Conservation (phyloP, 2,113 vertebrate genomes). For the Siniperca chuatsi region DNA sequence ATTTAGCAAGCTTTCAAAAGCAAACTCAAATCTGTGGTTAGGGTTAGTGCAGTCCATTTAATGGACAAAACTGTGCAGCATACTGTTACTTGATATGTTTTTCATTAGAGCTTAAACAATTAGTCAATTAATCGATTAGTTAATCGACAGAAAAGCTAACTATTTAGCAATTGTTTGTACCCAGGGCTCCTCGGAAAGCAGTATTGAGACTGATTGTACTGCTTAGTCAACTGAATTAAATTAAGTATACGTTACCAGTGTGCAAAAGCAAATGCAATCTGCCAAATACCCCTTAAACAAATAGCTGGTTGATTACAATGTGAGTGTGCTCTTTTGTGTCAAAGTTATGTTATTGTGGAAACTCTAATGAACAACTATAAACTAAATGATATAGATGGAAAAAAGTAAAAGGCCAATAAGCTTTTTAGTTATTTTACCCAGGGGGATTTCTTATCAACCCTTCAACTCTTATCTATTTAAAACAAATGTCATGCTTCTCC, state of each 20-base stretch:
- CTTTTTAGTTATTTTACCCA: conserved; percentile 31
- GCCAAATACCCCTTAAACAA: not conserved
- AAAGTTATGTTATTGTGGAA: conserved; percentile 13
- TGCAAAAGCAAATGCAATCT: not conserved
- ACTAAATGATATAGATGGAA: conserved; percentile 36
- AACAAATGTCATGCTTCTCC: conserved; percentile 60
- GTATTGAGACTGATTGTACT: not conserved
- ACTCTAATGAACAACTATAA: conserved; percentile 28
- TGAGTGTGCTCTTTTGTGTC: conserved; percentile 7
- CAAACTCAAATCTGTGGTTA: not conserved
- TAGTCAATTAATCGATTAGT: not conserved
- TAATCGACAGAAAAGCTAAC: not conserved
- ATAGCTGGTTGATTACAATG: not conserved
- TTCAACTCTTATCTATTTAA: conserved; percentile 58
- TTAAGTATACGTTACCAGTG: not conserved
- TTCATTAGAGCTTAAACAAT: not conserved
- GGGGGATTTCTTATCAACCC: conserved; percentile 51
- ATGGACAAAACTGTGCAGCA: not conserved
- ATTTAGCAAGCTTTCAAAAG: not conserved
- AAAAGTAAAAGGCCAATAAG: conserved; percentile 33
- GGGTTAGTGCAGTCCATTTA: not conserved
- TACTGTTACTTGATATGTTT: not conserved
- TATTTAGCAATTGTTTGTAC: too few species aligned
- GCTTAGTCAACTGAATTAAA: not conserved
- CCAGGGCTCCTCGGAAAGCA: not conserved